Evolutionary conservation across 2,797 vertebrate genomes (phyloP).

Genomic region (Ciconia nigra): DNA sequence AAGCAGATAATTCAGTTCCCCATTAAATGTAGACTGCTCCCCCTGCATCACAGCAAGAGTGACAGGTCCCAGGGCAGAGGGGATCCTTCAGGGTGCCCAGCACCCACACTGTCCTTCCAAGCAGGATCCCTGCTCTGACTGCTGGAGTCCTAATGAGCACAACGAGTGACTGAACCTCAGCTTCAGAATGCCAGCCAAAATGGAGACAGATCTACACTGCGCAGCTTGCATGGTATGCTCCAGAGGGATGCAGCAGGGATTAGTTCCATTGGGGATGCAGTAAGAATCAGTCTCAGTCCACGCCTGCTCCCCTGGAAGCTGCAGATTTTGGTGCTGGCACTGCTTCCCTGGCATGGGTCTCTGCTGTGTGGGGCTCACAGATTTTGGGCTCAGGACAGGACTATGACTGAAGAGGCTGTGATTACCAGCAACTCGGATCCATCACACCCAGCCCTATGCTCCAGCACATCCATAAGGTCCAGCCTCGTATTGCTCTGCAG

Average conservation of each 20-base stretch:
- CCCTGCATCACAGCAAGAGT: fast-evolving
- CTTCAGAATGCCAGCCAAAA: not conserved
- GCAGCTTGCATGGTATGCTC: not conserved
- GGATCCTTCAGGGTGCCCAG: not conserved
- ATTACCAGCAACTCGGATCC: not conserved
- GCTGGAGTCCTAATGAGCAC: not conserved
- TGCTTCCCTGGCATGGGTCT: not conserved
- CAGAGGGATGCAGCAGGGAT: not conserved
- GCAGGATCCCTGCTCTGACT: not conserved
- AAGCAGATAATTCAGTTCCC: conserved; percentile 23
- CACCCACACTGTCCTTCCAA: not conserved
- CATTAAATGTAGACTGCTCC: not conserved
- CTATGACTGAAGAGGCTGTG: not conserved
- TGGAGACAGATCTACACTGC: not conserved
- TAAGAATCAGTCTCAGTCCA: not conserved
- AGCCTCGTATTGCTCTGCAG: fast-evolving
- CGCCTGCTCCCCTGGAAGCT: not conserved
- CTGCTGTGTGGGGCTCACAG: fast-evolving
- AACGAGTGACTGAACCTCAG: not conserved
- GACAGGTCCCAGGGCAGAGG: not conserved
- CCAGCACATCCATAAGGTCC: not conserved
- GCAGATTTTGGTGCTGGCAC: not conserved
- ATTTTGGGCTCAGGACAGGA: not conserved
- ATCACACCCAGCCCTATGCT: not conserved
- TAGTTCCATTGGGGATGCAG: not conserved